Evolutionary conservation across 2,113 vertebrate species (phyloP), one percentile per base, ranked within the genome.

Genomic region (Sardina pilchardus): DNA sequence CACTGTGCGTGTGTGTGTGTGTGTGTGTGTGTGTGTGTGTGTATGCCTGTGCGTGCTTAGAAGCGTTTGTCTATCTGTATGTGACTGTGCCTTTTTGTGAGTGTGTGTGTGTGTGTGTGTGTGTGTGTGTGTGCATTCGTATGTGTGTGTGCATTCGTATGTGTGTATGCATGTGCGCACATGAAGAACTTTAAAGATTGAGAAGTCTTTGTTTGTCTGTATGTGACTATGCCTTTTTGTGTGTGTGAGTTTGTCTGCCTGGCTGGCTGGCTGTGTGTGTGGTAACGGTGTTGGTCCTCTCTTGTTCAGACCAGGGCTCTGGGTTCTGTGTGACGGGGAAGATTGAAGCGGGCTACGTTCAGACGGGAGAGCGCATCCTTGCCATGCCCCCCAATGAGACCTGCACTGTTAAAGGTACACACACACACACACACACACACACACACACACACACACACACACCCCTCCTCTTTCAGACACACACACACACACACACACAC

Each of bases 291-390:
- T 67, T 8, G 30, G 19, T 85, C 84, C 81, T 90, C 67, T 89
- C 78, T 59, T 92, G 94, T 91, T 5, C 93, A 99, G 98, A 99
- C 92, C 98, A 98, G 94, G 98, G 98, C 59, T 98, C 98, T 85
- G 98, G 98, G 88, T 99, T 99, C 95, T 99, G 97, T 90, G 96
- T 99, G 67, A 98, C 97, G 80, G 98, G 98, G 84, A 99, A 99
- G 94, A 97, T 99, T 63, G 98, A 99, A 94, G 97, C 98, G 82
- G 98, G 98, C 80, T 99, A 96, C 83, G 93, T 99, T 90, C 98
- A 99, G 87, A 95, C 94, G 85, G 98, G 98, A 90, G 98, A 99
- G 19, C 94, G 96, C 89, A 94, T 97, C 56, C 92, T 98, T 87
- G 97, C 95, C 53, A 97, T 99, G 96, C 98, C 98, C 88, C 98